Base-by-base conservation (phyloP, 2,113 vertebrate genomes). In the Trochalopteron elliotii region DNA sequence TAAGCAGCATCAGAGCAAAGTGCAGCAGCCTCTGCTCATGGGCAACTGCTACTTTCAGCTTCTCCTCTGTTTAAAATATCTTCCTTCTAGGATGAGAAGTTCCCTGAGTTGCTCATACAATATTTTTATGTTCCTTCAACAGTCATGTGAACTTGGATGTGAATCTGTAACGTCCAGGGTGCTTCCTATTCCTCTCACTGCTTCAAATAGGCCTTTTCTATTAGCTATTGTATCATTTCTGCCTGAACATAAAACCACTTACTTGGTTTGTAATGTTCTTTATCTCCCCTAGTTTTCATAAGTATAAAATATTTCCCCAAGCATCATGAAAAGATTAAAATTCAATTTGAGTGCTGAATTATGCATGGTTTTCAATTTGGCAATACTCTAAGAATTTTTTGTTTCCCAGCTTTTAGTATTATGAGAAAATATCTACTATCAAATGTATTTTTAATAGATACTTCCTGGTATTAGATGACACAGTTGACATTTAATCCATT, bases 281-380 rank as follows among this genome's bases (percentile, higher is more conserved):
- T 97, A 95, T 91, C 65, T 95, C 88, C 76, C 63, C 92, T 53
- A 59, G 60, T 95, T 96, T 96, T 97, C 74, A 74, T 72, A 95
- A 97, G 40, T 64, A 92, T 76, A 94, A 96, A 92, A 89, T 94
- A 94, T 94, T 98, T 97, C 90, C 76, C 15, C 64, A 96, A 96
- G 94, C 79, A 94, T 94, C 95, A 76, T 93, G 88, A 95, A 86
- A 89, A 96, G 72, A 97, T 97, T 95, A 97, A 77, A 70, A 96
- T 91, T 97, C 93, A 90, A 84, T 96, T 83, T 92, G 53, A 96
- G 37, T 71, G 39, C 93, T 97, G 96, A 98, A 97, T 97, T 97
- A 97, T 97, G 78, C 76, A 96, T 97, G 89, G 39, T 17, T 97
- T 97, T 96, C 86, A 83, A 76, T 96, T 96, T 94, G 68, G 78